A percentile compares a stretch with the other conserved stretches of the same genome.
phyloP scores from a whole-genome alignment of 2,888 invertebrate genomes.

The Protodeltote pygarga region DNA sequence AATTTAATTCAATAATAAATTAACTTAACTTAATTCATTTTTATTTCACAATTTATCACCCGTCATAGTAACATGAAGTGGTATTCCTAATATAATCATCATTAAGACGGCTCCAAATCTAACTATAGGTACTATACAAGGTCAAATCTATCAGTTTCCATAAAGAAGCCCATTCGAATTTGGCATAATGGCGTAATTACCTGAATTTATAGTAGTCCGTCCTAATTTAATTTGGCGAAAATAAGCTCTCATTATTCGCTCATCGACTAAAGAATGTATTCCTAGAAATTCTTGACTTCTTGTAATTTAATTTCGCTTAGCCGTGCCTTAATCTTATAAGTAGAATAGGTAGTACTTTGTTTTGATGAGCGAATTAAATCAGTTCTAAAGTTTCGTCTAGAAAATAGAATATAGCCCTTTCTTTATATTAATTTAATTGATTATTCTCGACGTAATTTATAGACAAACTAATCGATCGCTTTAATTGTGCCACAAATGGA shows the following conservation, averaged over 20 bases:
- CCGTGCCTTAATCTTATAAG: constrained; percentile 29
- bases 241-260: constrained; percentile 51
- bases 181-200: constrained; percentile 41
- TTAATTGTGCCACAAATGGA: constrained; percentile 17
- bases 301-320: constrained; percentile 49
- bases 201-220: constrained; percentile 42
- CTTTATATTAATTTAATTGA: not conserved
- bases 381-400: constrained; percentile 12
- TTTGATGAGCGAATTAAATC: constrained; percentile 28
- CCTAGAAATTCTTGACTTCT: constrained; percentile 42
- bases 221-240: constrained; percentile 49
- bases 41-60: too few relatives aligned
- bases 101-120: constrained; percentile 1
- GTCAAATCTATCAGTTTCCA: constrained; percentile 27
- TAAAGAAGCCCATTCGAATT: constrained; percentile 39
- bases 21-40: too few relatives aligned
- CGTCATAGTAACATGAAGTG: too few relatives aligned
- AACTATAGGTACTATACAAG: constrained; percentile 4
- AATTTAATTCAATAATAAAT: too few relatives aligned
- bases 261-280: constrained; percentile 47
- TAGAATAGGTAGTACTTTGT: too few relatives aligned
- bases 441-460: not conserved
- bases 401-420: constrained; percentile 3
- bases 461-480: constrained; percentile 4
- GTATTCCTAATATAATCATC: too few relatives aligned